Evolutionary conservation across 1,140 invertebrate species (phyloP).

Genomic region (Callitettix versicolor): DNA sequence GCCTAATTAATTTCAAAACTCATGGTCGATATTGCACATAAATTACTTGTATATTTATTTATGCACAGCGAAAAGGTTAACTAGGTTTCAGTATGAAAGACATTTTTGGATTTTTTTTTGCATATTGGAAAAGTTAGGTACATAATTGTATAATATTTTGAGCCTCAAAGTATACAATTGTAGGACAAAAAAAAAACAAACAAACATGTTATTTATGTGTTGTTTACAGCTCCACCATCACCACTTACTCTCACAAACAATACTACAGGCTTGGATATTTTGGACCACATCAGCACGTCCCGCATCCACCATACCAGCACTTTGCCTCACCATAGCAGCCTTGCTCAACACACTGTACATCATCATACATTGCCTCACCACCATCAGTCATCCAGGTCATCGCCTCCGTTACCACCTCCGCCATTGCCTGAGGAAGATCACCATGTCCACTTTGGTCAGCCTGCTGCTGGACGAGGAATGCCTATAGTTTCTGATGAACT

Average conservation of each 20-base stretch:
- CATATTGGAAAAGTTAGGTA: no score
- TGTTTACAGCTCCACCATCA: constrained; percentile 57
- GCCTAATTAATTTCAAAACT: no score
- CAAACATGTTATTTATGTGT: constrained; percentile 6
- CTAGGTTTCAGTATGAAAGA: no score
- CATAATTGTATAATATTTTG: no score
- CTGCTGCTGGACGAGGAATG: constrained; percentile 38
- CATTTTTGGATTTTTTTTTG: no score
- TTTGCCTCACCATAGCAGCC: constrained; percentile 6
- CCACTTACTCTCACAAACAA: constrained; percentile 38
- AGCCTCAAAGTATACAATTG: no score
- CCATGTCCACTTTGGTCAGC: constrained; percentile 59
- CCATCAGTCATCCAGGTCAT: constrained; percentile 25
- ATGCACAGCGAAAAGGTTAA: no score
- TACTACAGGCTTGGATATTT: constrained; percentile 16
- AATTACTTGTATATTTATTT: no score
- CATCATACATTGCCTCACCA: constrained; percentile 22
- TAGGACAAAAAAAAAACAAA: no score
- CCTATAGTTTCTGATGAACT: constrained; percentile 78
- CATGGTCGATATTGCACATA: no score
- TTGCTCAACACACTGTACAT: background rate
- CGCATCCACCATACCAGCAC: constrained; percentile 4
- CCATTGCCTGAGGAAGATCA: constrained; percentile 67
- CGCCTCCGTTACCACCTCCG: constrained; percentile 70
- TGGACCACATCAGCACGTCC: constrained; percentile 9